Base-by-base conservation (phyloP, 2,888 invertebrate species). In the Silvanus unidentatus region DNA sequence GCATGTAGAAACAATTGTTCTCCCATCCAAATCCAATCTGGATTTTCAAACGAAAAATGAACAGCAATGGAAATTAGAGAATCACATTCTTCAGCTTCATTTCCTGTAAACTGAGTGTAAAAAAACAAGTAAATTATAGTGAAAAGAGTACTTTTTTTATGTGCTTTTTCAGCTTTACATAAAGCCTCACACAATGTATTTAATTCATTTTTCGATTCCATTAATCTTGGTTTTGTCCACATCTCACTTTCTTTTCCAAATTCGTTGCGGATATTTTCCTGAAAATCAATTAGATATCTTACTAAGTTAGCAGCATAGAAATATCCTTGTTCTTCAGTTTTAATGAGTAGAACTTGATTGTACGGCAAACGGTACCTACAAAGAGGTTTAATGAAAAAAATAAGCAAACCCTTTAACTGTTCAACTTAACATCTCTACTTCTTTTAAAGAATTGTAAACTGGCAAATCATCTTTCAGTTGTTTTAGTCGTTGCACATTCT, bases 21-120 rank as follows among this genome's bases (percentile, higher is more conserved):
- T 0, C 78, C 77, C 9, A 80, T 60, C 80, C 80, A 80, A 50
- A 77, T 64, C 61, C 78, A 77, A 22, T 62, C 55, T 8, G 50
- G 44, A 16, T 37, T 9, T 5, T 52, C 55, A 42, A 68, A 67
- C 30, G 73, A 65, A 52, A 74, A 79, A 48, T 62, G 43, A 29
- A 72, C 45, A 0, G 75, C 77, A 1, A 77, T 59, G 1, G 60
- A 55, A 1, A 80, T 57, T 1, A 79, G 61, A 35, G 68, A 64
- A 1, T 73, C 55, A 44, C 73, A 60, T 57, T 69, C 66, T 9
- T 39, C 41, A 1, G 30, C 48, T 32, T 48, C 45, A 29, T 63
- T 48, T 10, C 47, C 54, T 47, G 39, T 9, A 44, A 44, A 30
- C 34, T n/a, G 22, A 6, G 13, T 32, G n/a, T 32, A 32, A 32